Evolutionary conservation across 2,888 invertebrate genomes (phyloP).

Genomic region (Leucophora obtusa): DNA sequence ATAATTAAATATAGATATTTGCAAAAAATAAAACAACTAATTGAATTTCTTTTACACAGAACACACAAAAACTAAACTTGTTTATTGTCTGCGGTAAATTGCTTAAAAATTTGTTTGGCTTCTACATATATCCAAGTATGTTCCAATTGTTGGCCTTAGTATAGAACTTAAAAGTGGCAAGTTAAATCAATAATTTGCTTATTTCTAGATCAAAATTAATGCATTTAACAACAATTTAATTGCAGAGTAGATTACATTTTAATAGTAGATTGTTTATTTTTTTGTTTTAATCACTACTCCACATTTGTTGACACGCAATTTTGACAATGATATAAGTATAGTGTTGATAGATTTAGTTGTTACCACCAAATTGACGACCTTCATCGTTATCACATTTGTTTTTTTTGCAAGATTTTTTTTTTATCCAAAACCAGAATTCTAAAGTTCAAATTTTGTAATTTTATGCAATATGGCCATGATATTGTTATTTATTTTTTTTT

Average conservation of each 20-base stretch:
- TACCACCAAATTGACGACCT: constrained; percentile 32
- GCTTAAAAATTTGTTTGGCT: constrained; percentile 53
- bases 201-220: constrained; percentile 50
- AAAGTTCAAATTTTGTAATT: constrained; percentile 37
- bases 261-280: constrained; percentile 31
- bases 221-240: constrained; percentile 33
- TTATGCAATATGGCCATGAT: constrained; percentile 34
- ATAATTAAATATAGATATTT: neutral
- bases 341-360: neutral
- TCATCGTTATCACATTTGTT: constrained; percentile 49
- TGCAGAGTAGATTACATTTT: constrained; percentile 18
- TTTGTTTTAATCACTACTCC: constrained; percentile 16
- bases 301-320: constrained; percentile 44
- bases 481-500: constrained; percentile 28
- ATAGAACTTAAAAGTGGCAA: constrained; percentile 32
- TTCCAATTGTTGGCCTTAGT: constrained; percentile 35
- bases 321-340: constrained; percentile 29
- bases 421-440: neutral
- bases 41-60: constrained; percentile 41
- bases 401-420: neutral
- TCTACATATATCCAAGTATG: constrained; percentile 36
- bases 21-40: constrained; percentile 11
- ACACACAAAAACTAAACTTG: neutral
- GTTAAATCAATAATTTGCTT: constrained; percentile 52
- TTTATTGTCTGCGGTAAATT: constrained; percentile 15